Base-by-base conservation (phyloP, 2,797 vertebrate genomes). In the Tenualosa thibaudeaui region DNA sequence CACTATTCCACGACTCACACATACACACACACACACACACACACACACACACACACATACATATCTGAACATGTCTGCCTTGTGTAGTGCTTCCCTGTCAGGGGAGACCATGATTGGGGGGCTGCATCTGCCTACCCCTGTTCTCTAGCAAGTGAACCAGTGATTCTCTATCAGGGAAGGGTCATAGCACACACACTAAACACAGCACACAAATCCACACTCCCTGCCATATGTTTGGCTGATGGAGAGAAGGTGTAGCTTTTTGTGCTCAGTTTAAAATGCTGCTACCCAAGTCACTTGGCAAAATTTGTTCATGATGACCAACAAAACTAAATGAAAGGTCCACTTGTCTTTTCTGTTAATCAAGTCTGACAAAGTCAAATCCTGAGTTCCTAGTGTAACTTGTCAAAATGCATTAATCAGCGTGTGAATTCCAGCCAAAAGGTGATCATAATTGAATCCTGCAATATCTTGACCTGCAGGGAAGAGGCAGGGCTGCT, bases 401-500 rank as follows among this genome's bases (percentile, higher is more conserved):
- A 40, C 68, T 13, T 75, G 68, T 75, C 37, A 15, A 3, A 3
- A 13, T 43, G 15, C 68, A 75, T 43, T 43, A 15, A 75, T 75
- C 68, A 17, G 68, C 37, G 43, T 19, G 68, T 40, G 37, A 43
- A 75, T 43, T 43, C 37, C 19, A 75, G 37, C 37, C 15, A 75
- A 75, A 43, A 75, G 37, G 68, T 75, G 31, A 75, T 75, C 17
- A 43, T 40, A 75, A 43, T 75, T 40, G 13, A 75, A 75, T 40
- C 37, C 68, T 75, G 68, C 68, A 75, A 19, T 75, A 75, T 15
- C 62, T 68, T 68, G 62, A 75, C 68, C 31, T 19, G 15, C 68
- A 43, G 68, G 17, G 15, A 75, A 43, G 6, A 19, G 68, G 43
- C 31, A 24, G 7, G 31, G 13, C 68, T 19, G 31, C 68, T 40